These are phyloP conservation scores for Reticulitermes speratus DNA, from an alignment of 1,140 invertebrate species.

Conservation along the genomic window DNA sequence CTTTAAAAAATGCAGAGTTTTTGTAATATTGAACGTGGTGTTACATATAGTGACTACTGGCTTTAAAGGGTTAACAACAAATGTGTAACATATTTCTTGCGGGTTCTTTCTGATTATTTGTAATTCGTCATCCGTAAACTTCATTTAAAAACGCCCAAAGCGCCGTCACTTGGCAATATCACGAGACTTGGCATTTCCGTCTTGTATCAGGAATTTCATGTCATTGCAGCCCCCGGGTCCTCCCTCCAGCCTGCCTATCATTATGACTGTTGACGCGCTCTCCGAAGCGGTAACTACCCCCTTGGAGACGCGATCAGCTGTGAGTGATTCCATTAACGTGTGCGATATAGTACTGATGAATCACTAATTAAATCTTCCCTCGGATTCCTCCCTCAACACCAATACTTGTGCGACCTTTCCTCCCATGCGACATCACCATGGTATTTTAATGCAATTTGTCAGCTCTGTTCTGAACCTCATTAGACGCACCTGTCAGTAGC, in stretches of 20 bases:
- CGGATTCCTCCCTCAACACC: not conserved
- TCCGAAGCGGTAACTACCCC: not conserved
- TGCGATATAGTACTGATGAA: conserved; percentile 12
- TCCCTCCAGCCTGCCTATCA: not conserved
- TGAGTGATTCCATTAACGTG: conserved; percentile 15
- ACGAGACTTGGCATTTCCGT: not conserved
- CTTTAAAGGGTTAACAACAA: no score
- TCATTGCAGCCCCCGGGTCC: no score
- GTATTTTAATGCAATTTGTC: not conserved
- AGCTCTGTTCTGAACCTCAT: not conserved
- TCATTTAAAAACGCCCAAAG: not conserved
- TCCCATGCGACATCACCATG: not conserved
- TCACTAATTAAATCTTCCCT: conserved; percentile 8
- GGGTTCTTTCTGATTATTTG: no score
- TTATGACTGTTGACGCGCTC: not conserved
- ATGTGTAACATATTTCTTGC: no score
- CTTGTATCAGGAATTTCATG: not conserved
- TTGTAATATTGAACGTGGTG: no score
- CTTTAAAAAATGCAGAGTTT: no score
- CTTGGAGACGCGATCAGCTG: conserved; percentile 7
- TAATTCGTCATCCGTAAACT: no score
- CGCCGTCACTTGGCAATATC: no score
- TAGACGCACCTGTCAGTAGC: not conserved
- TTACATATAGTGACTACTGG: no score
- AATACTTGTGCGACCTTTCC: not conserved